A percentile compares a stretch with the other conserved stretches of the same genome.
These are phyloP conservation scores for Hermaeophaga mercurialis DNA, from an alignment of 2,888 invertebrate species.

Conservation along the genomic window DNA sequence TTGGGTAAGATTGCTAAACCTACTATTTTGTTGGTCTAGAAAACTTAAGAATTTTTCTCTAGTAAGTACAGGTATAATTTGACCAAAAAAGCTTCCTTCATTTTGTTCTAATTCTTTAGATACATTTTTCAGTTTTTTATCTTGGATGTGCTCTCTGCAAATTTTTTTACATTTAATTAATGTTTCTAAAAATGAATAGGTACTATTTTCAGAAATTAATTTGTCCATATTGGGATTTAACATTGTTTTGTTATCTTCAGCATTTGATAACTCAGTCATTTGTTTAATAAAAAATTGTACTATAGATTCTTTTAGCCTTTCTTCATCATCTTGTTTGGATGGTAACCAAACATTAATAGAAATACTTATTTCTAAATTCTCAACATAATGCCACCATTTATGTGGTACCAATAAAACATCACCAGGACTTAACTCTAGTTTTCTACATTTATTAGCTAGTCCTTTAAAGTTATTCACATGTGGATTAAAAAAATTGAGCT, in stretches of 20 bases:
- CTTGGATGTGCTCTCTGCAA: conserved; percentile 20
- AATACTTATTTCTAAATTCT: conserved; percentile 75
- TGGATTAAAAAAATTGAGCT: conserved; percentile 79
- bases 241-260: conserved; percentile 59
- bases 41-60: conserved; percentile 41
- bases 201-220: conserved; percentile 31
- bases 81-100: conserved; percentile 28
- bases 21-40: conserved; percentile 43
- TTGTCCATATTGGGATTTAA: conserved; percentile 73
- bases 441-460: conserved; percentile 43
- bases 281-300: conserved; percentile 70
- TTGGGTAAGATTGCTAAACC: conserved; percentile 44
- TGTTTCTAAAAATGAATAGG: conserved; percentile 31
- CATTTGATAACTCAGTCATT: conserved; percentile 63
- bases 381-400: conserved; percentile 98
- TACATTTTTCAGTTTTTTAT: conserved; percentile 4
- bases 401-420: conserved; percentile 88
- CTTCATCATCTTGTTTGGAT: conserved; percentile 59
- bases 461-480: conserved; percentile 59
- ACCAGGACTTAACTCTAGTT: conserved; percentile 77
- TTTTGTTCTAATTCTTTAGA: conserved; percentile 6
- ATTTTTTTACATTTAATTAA: conserved; percentile 34
- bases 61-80: conserved; percentile 38
- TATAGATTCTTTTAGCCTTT: conserved; percentile 67
- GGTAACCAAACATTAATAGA: conserved; percentile 76